Base-by-base conservation (phyloP, 2,888 invertebrate species). In the Caprella mutica region DNA sequence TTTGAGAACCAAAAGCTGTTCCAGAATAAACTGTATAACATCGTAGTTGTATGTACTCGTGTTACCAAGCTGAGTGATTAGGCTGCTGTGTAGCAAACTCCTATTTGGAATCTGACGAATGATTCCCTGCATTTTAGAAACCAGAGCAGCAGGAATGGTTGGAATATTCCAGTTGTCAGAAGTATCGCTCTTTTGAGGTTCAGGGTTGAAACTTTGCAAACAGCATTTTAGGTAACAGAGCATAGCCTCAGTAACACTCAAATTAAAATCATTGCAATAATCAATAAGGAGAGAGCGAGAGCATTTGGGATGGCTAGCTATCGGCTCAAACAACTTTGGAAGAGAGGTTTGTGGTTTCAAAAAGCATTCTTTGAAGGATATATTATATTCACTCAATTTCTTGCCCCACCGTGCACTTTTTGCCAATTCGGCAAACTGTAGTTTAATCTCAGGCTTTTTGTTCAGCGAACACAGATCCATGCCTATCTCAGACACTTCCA, bases 1-100 rank as follows among this genome's bases (percentile, higher is more conserved):
- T 26, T 61, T 46, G 21, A 61, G 53, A 6, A 24, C 23, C 14
- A 40, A 38, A 14, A 61, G 30, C 14, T 56, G 48, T 17, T 50
- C 30, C 8, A 64, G 24, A 2, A 64, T 44, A 24, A 58, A 27
- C 17, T 60, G 44, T 14, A 64, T 43, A 6, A 60, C 24, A 23
- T 64, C 64, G 57, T 61, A 64, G 39, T 61, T 60, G 51, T 64
- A 64, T 14, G 60, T 46, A 38, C 56, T 55, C 12, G 54, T 35
- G 14, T 24, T 23, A 8, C 50, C 17, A 9, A 64, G 44, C 27
- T 58, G 43, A 35, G 33, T 26, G 19, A 23, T 6, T 5, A 64
- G 46, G 52, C 55, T 42, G 6, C 55, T n/a, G 9, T 30, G 40
- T n/a, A 60, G 46, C 6, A 43, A 42, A 3, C 51, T 26, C 39